Evolutionary conservation across 2,888 invertebrate genomes (phyloP).

Genomic region (Chouioia cunea): DNA sequence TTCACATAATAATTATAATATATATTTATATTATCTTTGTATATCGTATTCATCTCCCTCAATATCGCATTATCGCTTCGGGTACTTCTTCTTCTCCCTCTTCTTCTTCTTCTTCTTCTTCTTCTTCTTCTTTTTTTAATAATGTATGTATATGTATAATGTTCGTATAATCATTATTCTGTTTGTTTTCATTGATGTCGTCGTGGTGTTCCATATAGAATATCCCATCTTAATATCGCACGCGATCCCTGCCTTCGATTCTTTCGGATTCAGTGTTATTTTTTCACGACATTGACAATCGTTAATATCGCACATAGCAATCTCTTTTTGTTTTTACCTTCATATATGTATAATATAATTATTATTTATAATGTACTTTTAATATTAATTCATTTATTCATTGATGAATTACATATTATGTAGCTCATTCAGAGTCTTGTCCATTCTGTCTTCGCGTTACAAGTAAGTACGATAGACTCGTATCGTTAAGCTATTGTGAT

Average conservation of each 20-base stretch:
- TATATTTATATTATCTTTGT: constrained; percentile 56
- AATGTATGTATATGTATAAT: constrained; percentile 51
- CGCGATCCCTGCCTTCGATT: constrained; percentile 16
- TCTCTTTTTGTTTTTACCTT: constrained; percentile 25
- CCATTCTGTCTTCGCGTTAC: constrained; percentile 47
- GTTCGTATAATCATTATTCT: constrained; percentile 33
- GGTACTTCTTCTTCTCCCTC: constrained; percentile 48
- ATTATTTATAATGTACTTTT: constrained; percentile 52
- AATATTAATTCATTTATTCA: constrained; percentile 49
- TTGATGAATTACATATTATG: constrained; percentile 16
- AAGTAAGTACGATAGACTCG: constrained; percentile 61
- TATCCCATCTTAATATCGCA: constrained; percentile 23
- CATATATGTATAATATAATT: constrained; percentile 41
- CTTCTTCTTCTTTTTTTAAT: constrained; percentile 47
- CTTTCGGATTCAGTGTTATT: not conserved
- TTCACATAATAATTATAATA: constrained; percentile 52
- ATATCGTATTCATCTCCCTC: constrained; percentile 49
- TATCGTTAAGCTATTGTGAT: constrained; percentile 53
- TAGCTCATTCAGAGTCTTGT: constrained; percentile 38
- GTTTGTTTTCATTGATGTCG: constrained; percentile 6
- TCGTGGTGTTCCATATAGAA: constrained; percentile 31
- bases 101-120: constrained; percentile 47
- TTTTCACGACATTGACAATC: constrained; percentile 32
- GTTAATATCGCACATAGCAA: constrained; percentile 49
- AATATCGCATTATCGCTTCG: constrained; percentile 51